Base-by-base conservation (phyloP, 1,140 invertebrate genomes). In the Zaprionus africanus region DNA sequence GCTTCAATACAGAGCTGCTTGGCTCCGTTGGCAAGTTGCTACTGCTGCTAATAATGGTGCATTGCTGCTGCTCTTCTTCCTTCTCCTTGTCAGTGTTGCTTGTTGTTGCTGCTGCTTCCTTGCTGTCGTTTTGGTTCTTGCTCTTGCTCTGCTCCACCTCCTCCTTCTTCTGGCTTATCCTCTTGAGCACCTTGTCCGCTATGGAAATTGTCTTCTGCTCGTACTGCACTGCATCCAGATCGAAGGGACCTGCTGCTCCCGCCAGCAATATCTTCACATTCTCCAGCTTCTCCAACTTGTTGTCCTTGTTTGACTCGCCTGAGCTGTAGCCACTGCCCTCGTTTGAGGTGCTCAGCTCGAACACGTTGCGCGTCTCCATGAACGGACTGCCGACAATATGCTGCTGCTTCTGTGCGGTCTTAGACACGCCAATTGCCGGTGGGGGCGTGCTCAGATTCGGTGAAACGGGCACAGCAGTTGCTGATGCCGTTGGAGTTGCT, bases 161-260 rank as follows among this genome's bases (percentile, higher is more conserved):
- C 65, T 93, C 90, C 64, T 93, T 92, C 68, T 94, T 85, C 93
- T 94, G 80, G 93, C 93, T 81, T 2, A 93, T 90, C 4, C 94
- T 94, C 84, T 94, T 94, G 5, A 95, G 90, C 5, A 95, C 92
- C 85, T 94, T 95, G 70, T 95, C 94, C 4, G 94, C 94, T 76
- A 95, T 95, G 58, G 94, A 95, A 13, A 94, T 94, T 22, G 90
- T 79, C 51, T 92, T 92, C 26, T 91, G 92, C 49, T 93, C 92
- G 43, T 87, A 84, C 58, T 90, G 93, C 5, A 83, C 78, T 0
- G 88, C 88, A 28, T 88, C 90, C 12, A 93, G 66, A 60, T 93
- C 90, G 13, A 92, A 92, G 1, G 76, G 75, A 5, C 82, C 82
- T 0, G 78, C 76, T 0, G 82, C 59, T 12, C 91, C 92, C 0